Base-by-base conservation (phyloP, 92 coral and sea anemone species). In the Heliopora coerulea region DNA sequence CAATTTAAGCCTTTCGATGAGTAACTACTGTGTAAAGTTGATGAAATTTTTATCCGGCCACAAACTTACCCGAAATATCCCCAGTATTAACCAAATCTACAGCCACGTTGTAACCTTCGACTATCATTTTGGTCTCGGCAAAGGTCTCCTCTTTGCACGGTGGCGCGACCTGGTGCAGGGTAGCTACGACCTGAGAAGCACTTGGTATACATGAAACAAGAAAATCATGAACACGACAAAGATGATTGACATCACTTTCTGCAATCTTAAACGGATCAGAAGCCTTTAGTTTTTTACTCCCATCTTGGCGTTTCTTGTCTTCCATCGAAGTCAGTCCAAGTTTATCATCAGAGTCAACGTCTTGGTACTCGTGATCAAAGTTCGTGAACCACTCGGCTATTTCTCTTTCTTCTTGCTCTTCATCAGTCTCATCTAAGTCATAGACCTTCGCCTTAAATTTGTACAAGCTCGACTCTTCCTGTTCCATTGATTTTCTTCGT, bases 391-490 rank as follows among this genome's bases (percentile, higher is more conserved):
- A 81, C 48, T 80, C 79, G 41, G 84, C 78, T 2, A 90, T 27
- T 31, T 84, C 85, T 54, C 14, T 74, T 60, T 88, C 75, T 29
- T 75, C 73, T 41, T 84, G 84, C 77, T 86, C 85, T 10, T 89
- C 89, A 28, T 95, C 99, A 23, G 67, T 29, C 17, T 25, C 46
- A 11, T 42, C 58, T n/a, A 56, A 41, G 17, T 17, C 42, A 32
- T 58, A 74, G 13, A 49, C 49, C 44, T 46, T 59, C 18, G 74
- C 14, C 41, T 56, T 54, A 59, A 63, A 82, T 54, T 79, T 89
- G 76, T 77, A 95, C 69, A 95, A 54, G 59, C 89, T 95, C 15
- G 80, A 91, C 20, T 86, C 95, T 54, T 95, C 91, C 56, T 95
- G 89, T 18, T 90, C 90, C 31, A 7, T 23, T 20, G 34, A 33